phyloP scores from a whole-genome alignment of 2,113 vertebrate species.

The Ptilorrhoa leucosticta region DNA sequence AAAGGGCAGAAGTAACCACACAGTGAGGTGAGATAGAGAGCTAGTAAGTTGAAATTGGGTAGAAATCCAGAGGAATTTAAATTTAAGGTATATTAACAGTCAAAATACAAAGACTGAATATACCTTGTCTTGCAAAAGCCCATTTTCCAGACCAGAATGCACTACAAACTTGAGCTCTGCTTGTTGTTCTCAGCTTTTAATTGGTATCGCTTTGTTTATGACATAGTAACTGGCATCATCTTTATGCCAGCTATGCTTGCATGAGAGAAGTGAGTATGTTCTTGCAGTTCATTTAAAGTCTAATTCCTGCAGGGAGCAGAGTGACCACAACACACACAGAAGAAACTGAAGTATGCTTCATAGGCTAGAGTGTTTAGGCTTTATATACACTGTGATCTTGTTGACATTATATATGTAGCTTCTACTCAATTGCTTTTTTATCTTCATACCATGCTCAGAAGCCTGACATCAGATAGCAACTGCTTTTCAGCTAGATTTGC shows the following conservation, averaged over 20 bases:
- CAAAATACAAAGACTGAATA: neutral
- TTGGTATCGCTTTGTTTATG: neutral
- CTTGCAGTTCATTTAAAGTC: neutral
- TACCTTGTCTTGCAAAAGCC: neutral
- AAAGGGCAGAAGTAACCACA: neutral
- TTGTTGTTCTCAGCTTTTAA: neutral
- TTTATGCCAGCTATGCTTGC: neutral
- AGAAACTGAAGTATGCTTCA: neutral
- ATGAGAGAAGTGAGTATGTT: neutral
- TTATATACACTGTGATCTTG: neutral
- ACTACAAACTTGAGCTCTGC: neutral
- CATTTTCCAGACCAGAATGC: neutral
- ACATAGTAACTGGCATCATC: neutral
- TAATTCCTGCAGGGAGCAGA: neutral
- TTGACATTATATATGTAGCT: neutral
- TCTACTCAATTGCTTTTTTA: neutral
- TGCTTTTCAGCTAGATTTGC: neutral
- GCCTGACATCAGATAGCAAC: neutral
- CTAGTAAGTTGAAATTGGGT: neutral
- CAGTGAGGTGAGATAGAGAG: neutral
- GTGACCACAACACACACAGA: neutral
- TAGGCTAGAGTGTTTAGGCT: neutral
- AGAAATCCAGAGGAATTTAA: neutral
- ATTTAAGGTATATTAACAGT: neutral
- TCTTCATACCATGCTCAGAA: neutral